Conservation (phyloP, 2,113 vertebrate species). For the Neotoma lepida region DNA sequence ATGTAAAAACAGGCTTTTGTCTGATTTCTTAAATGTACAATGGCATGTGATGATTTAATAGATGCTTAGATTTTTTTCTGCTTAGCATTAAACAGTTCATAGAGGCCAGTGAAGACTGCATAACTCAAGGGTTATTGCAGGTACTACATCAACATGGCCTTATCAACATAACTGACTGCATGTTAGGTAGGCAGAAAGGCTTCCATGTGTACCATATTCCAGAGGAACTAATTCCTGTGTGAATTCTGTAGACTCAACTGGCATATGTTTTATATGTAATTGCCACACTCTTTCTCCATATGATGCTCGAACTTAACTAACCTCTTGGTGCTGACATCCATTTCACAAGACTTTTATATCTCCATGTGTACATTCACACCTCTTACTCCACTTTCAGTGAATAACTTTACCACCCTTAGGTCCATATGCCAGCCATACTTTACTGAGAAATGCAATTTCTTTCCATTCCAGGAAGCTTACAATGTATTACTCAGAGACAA, state of each 20-base stretch:
- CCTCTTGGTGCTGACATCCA: no score
- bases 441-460: not conserved
- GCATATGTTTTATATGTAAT: no score
- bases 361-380: no score
- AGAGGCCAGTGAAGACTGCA: not conserved
- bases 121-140: not conserved
- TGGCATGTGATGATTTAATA: not conserved
- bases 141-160: rapidly evolving
- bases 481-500: not conserved
- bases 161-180: not conserved
- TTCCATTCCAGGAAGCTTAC: not conserved
- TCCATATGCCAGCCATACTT: not conserved
- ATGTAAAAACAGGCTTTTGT: not conserved
- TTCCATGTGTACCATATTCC: not conserved
- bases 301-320: not conserved
- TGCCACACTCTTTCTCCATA: no score
- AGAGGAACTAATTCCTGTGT: not conserved
- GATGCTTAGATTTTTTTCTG: not conserved
- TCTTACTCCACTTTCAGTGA: not conserved
- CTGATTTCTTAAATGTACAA: not conserved
- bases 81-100: not conserved
- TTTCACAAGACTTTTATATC: no score
- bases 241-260: not conserved
- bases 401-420: no score
- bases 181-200: not conserved